These are phyloP conservation scores for Okapia johnstoni DNA, from an alignment of 2,113 vertebrate species.

Conservation along the genomic window DNA sequence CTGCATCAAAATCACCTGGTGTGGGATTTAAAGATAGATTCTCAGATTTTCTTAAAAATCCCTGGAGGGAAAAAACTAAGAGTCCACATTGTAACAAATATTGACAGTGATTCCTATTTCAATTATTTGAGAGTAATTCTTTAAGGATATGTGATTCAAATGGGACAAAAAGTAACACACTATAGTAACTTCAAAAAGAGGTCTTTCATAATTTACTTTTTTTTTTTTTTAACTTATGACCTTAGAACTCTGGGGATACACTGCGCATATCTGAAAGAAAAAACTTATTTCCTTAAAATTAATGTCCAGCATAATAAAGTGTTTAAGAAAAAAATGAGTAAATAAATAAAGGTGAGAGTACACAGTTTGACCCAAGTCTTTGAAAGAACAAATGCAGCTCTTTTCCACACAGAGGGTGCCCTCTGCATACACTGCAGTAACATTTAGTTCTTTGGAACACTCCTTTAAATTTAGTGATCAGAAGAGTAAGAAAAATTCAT, in stretches of 20 bases:
- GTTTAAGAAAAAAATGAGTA: neutral
- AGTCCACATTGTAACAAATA: neutral
- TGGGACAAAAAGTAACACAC: neutral
- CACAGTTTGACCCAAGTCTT: neutral
- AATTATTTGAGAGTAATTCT: neutral
- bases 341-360: neutral
- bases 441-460: neutral
- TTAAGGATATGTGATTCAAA: neutral
- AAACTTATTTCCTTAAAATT: neutral
- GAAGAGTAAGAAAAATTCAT: neutral
- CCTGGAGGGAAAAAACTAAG: neutral
- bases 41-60: neutral
- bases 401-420: neutral
- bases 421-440: fast-evolving
- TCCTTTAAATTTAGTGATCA: neutral
- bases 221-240: neutral
- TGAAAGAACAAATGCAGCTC: neutral
- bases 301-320: neutral
- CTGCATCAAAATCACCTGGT: neutral
- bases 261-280: neutral
- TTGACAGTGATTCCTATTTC: neutral
- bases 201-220: neutral
- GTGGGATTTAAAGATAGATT: neutral
- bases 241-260: neutral
- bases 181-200: neutral